Conservation (phyloP, 1,140 invertebrate species). For the Lepidurus couesii region DNA sequence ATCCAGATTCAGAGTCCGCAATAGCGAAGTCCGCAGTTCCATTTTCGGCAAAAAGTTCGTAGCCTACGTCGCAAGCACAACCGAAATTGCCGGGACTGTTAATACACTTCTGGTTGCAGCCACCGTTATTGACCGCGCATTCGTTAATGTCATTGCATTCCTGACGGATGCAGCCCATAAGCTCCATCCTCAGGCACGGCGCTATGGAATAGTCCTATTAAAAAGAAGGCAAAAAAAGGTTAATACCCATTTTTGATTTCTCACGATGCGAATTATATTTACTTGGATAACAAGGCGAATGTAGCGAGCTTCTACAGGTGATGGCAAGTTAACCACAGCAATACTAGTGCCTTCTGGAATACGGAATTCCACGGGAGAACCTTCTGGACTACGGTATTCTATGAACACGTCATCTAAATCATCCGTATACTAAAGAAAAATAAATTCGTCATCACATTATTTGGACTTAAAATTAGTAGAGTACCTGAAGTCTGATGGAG, state of each 20-base stretch:
- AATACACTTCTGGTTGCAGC: constrained; percentile 88
- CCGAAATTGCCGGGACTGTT: constrained; percentile 79
- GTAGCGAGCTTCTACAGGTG: constrained; percentile 85
- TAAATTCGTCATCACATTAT: constrained; percentile 2
- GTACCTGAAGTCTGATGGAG: constrained; percentile 67
- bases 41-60: constrained; percentile 79
- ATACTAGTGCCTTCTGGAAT: constrained; percentile 73
- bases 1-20: constrained; percentile 74
- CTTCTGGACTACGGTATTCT: constrained; percentile 85
- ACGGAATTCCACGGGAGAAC: constrained; percentile 84
- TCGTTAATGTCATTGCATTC: constrained; percentile 91
- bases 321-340: constrained; percentile 80
- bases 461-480: background rate
- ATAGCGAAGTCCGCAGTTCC: constrained; percentile 86
- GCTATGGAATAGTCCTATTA: constrained; percentile 70
- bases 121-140: constrained; percentile 80
- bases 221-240: constrained; percentile 36
- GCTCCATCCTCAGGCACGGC: constrained; percentile 83
- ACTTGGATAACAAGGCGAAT: constrained; percentile 75
- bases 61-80: constrained; percentile 88
- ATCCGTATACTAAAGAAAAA: constrained; percentile 64
- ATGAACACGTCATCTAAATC: constrained; percentile 81
- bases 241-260: constrained; percentile 25
- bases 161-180: constrained; percentile 85
- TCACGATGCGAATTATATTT: constrained; percentile 33